Evolutionary conservation across 2,113 vertebrate genomes (phyloP), one percentile per base, ranked within the genome.

Genomic region (Collichthys lucidus): DNA sequence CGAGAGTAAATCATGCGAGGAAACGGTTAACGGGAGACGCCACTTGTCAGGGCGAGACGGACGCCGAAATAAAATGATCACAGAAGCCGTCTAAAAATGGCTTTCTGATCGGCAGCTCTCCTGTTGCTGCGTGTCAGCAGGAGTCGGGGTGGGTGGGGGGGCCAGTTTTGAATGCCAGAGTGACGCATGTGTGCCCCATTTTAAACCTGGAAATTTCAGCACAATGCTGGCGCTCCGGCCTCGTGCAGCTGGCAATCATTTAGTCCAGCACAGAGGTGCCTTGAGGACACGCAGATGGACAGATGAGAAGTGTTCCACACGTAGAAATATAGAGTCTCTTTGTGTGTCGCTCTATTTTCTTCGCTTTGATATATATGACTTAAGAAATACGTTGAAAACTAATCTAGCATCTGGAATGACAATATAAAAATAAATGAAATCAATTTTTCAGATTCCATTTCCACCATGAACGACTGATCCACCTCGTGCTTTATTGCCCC

Each of bases 1-100:
- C 24, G 40, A 17, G 70, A 69, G 75, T 77, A 80, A 83, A 79
- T 87, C 62, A 61, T 26, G 14, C 14, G 44, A 73, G 79, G 79
- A 74, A 76, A 24, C 53, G 4, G 62, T 84, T 83, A 40, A 52
- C 16, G 22, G 47, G 22, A 44, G 69, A 29, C 19, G 1, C 1
- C 1, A 24, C 55, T 69, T 53, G 55, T 86, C 74, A 67, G 86
- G 61, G 53, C 17, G 65, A 85, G 61, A 64, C 50, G 75, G 75
- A 87, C 50, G 15, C 72, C 70, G 68, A 62, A 68, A 26, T 26
- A 61, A 47, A 65, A 79, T n/a, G 55, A 86, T 82, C 86, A 74
- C 53, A 79, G 77, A 67, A 63, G 82, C 46, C n/a, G 62, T 87
- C 87, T 91, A 89, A 89, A 92, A 88, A 90, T 79, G 89, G 87